A percentile compares a stretch with the other conserved stretches of the same genome.
Conservation (phyloP, 1,140 invertebrate genomes). For the Ceratosolen fusciceps region DNA sequence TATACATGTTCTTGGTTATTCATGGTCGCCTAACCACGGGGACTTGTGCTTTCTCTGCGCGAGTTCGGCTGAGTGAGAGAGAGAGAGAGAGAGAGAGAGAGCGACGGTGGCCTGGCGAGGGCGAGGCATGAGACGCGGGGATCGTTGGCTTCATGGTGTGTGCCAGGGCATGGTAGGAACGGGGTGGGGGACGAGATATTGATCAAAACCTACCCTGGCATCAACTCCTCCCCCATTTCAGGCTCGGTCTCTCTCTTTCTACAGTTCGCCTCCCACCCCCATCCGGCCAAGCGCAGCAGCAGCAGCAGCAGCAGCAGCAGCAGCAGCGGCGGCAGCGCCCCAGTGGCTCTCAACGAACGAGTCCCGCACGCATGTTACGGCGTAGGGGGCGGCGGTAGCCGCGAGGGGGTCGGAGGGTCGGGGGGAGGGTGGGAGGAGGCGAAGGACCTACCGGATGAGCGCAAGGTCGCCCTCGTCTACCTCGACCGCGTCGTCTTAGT, state of each 20-base stretch:
- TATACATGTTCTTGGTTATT: conserved; percentile 69
- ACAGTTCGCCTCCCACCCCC: conserved; percentile 51
- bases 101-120: conserved; percentile 51
- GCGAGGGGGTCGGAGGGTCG: no score
- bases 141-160: conserved; percentile 53
- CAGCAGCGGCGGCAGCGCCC: neutral
- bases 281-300: conserved; percentile 55
- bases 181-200: conserved; percentile 70
- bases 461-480: neutral
- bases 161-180: conserved; percentile 61
- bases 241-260: conserved; percentile 33
- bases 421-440: no score
- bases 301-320: conserved; percentile 13
- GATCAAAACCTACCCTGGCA: conserved; percentile 73
- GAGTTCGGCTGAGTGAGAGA: no score
- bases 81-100: conserved; percentile 50
- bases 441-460: neutral
- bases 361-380: neutral
- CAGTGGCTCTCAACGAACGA: conserved; percentile 57
- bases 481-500: neutral
- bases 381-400: no score
- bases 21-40: conserved; percentile 67
- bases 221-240: conserved; percentile 54
- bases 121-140: conserved; percentile 53
- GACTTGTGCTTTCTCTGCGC: conserved; percentile 36